Conservation (phyloP, 2,113 vertebrate genomes). For the Leptobrachium leishanense region DNA sequence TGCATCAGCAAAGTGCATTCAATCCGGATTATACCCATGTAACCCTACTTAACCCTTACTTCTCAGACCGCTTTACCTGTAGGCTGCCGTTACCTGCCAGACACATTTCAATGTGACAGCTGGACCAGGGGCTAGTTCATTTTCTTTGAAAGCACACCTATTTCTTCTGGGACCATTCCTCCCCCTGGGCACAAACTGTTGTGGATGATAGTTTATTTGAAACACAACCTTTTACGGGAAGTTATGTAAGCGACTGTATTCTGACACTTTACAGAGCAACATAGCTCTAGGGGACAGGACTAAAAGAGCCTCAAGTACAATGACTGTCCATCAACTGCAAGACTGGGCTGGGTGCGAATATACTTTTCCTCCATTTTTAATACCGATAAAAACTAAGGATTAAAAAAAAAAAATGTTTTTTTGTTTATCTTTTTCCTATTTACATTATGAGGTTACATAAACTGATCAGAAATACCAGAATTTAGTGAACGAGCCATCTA, state of each 20-base stretch:
- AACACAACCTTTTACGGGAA: constrained; percentile 19
- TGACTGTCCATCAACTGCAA: too few relatives aligned
- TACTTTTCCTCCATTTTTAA: too few relatives aligned
- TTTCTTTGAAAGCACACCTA: neutral
- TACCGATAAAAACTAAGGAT: too few relatives aligned
- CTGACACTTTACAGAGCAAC: neutral
- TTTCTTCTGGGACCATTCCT: neutral
- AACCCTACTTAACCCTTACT: constrained; percentile 40
- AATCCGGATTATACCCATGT: constrained; percentile 36
- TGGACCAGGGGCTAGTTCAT: neutral
- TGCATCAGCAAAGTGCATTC: constrained; percentile 17
- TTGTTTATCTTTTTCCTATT: too few relatives aligned
- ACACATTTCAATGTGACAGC: neutral
- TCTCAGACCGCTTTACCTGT: constrained; percentile 3
- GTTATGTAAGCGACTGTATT: neutral
- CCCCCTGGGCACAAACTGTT: neutral
- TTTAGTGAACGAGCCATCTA: too few relatives aligned
- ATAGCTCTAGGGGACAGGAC: neutral
- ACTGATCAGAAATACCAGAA: too few relatives aligned
- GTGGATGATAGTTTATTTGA: constrained; percentile 2
- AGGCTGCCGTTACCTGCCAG: neutral
- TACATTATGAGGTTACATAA: too few relatives aligned
- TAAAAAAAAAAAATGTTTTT: too few relatives aligned
- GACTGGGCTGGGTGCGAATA: too few relatives aligned
- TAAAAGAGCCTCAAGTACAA: neutral